Base-by-base conservation (phyloP, 2,888 invertebrate species). In the Cyclophora albipunctata region DNA sequence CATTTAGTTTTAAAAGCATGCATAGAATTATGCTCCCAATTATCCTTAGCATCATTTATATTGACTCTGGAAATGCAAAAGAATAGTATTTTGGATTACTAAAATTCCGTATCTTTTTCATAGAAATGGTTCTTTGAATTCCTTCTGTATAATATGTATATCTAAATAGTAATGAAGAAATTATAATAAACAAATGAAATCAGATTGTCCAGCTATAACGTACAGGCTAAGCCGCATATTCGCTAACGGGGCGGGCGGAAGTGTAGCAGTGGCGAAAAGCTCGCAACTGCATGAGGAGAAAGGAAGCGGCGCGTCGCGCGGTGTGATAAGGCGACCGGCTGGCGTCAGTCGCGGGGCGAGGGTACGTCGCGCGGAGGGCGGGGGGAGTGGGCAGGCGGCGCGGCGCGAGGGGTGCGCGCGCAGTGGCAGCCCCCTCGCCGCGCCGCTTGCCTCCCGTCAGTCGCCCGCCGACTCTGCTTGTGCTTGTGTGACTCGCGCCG, bases 381-480 rank as follows among this genome's bases (percentile, higher is more conserved):
- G 65, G 62, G 66, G 59, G 62, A 48, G 48, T 71, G 65, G 63
- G 64, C 61, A 66, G 59, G 62, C 50, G 48, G 63, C 49, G 68
- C 55, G 70, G 64, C 65, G 74, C 55, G 75, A 60, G 77, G 79
- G 75, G 81, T 81, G 82, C 83, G 83, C 84, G 84, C 86, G 84
- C 84, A 80, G 66, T 70, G 75, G 78, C 78, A 74, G 78, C 75
- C 83, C 84, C 84, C 84, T 74, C 82, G 79, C 78, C 84, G 75
- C 83, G 71, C 75, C 78, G 71, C 43, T 20, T 53, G 75, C 79
- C 80, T 71, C 78, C 81, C 84, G 83, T 84, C 90, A 90, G 90
- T 90, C 90, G 90, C 89, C 90, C 81, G 90, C 90, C 90, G 87
- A 85, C 88, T 87, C 87, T 67, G 88, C 87, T 87, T 87, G 85